Conservation (phyloP, 2,797 vertebrate genomes). For the Adrianichthys oophorus region DNA sequence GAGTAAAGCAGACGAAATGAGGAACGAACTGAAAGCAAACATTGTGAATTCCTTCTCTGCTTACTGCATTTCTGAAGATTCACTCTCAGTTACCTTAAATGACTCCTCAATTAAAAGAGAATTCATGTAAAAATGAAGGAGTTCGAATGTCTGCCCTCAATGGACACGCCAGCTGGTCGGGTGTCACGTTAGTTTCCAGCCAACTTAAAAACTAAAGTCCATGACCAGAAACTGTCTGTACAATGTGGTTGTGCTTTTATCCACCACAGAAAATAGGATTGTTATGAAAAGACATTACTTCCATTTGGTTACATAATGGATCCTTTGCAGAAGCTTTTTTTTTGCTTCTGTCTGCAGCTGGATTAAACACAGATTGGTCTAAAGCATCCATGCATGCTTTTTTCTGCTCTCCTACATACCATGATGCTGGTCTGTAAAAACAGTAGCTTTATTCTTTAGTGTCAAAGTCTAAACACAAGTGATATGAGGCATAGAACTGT, state of each 20-base stretch:
- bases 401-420: background rate
- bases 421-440: no score
- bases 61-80: background rate
- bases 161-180: conserved; percentile 9
- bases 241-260: conserved; percentile 45
- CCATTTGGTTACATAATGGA: conserved; percentile 35
- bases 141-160: conserved; percentile 16
- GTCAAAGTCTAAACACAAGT: background rate
- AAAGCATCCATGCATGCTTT: background rate
- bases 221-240: conserved; percentile 11
- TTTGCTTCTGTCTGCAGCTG: conserved; percentile 15
- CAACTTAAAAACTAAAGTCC: conserved; percentile 35
- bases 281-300: conserved; percentile 52
- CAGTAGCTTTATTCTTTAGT: background rate
- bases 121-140: conserved; percentile 15
- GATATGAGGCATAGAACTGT: conserved; percentile 1
- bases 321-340: conserved; percentile 35
- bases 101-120: conserved; percentile 4
- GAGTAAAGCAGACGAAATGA: conserved; percentile 14
- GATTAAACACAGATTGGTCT: conserved; percentile 8
- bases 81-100: background rate
- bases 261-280: conserved; percentile 39
- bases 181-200: conserved; percentile 26
- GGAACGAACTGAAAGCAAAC: background rate
- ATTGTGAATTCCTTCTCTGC: background rate